A percentile compares a stretch with the other conserved stretches of the same genome.
Conservation (phyloP, 2,113 vertebrate genomes). For the Rynchops niger region DNA sequence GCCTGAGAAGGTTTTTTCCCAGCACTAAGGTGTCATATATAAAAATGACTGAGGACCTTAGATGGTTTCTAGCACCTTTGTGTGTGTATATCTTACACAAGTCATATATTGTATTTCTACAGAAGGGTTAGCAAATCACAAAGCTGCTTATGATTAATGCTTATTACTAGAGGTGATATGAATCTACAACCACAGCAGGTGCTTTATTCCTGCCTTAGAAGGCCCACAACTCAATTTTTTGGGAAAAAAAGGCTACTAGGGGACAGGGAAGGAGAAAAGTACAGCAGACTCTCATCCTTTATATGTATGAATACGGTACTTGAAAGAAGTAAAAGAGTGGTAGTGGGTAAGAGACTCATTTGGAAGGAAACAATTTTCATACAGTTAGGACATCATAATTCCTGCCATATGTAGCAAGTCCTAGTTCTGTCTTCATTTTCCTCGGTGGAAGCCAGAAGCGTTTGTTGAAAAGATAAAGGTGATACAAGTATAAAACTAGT, state of each 20-base stretch:
- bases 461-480: neutral
- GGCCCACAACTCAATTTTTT: neutral
- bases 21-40: neutral
- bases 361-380: neutral
- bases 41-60: neutral
- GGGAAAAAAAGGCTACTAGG: neutral
- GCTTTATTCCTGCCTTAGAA: neutral
- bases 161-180: neutral
- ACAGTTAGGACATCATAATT: neutral
- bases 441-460: fast-evolving
- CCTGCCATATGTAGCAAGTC: neutral
- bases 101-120: neutral
- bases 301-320: neutral
- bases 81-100: neutral
- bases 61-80: neutral
- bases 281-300: neutral
- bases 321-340: neutral
- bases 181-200: neutral
- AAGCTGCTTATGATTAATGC: neutral
- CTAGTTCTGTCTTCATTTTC: neutral
- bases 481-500: neutral
- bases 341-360: neutral
- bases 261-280: neutral
- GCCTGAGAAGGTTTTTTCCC: neutral
- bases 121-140: neutral